Evolutionary conservation across 2,888 invertebrate genomes (phyloP), one percentile per base, ranked within the genome.

Genomic region (Podotricha telesiphe): DNA sequence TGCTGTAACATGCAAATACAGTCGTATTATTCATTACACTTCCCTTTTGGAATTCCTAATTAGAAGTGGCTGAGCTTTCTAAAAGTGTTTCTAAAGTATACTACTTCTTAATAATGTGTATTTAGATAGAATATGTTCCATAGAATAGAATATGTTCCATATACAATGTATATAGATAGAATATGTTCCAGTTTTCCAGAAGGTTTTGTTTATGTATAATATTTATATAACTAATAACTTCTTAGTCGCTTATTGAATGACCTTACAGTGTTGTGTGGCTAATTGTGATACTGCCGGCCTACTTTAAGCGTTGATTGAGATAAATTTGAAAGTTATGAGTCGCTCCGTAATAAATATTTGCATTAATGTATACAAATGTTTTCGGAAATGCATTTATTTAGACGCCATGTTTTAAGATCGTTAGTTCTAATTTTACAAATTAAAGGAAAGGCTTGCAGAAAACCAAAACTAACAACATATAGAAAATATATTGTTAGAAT

Each of bases 271-370:
- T 48, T 48, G 34, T 22, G 34, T 47, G 47, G 7, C 47, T 34
- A 62, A 62, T 62, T 62, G 62, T 19, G 10, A 19, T 34, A 34
- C 48, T 34, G 17, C 34, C 28, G 62, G 15, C 62, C 62, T 62
- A 62, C 62, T 47, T 62, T 48, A 34, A 8, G 62, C 48, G 13
- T 48, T 59, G 47, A 62, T 48, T 62, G 17, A 58, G 42, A 62
- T 62, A 48, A 48, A 62, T 62, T 19, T 19, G 13, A 62, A 34
- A 62, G 17, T 34, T 17, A 61, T 47, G 28, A 48, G 17, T 19
- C 28, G 2, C 28, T 28, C 28, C 3, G 28, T 28, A 2, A 28
- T 28, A 28, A 28, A 28, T 28, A 2, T 28, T 4, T 28, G 37
- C 37, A 37, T 37, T 37, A 37, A 37, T 37, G 8, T 37, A 37